phyloP scores from a whole-genome alignment of 2,888 invertebrate species.

The Beris morrisii region DNA sequence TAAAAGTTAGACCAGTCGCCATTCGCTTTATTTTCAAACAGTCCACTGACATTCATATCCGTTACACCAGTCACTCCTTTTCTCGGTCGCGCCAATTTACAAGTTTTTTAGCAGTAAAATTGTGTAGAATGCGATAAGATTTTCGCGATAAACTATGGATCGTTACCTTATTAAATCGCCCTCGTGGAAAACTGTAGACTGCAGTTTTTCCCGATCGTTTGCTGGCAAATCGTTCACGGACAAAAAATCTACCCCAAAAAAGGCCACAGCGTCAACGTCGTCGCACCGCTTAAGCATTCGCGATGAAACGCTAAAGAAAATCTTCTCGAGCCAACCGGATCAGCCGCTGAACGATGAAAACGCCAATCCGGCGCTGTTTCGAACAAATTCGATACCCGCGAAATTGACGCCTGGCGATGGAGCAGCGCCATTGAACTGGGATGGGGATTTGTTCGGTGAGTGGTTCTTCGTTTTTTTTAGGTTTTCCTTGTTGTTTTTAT shows the following conservation, averaged over 20 bases:
- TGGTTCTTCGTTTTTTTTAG: too few relatives aligned
- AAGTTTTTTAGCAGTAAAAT: too few relatives aligned
- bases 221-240: constrained; percentile 40
- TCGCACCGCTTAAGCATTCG: constrained; percentile 41
- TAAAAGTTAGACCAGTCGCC: too few relatives aligned
- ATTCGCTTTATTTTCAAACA: too few relatives aligned
- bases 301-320: constrained; percentile 41
- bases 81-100: too few relatives aligned
- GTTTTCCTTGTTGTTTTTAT: too few relatives aligned
- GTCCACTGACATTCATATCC: too few relatives aligned
- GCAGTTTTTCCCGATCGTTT: constrained; percentile 39
- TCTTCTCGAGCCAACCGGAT: constrained; percentile 41
- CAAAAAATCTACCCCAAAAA: constrained; percentile 40
- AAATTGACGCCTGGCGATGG: background rate
- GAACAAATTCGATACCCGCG: constrained; percentile 12
- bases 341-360: constrained; percentile 40
- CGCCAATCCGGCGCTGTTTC: constrained; percentile 11
- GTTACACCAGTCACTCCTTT: too few relatives aligned
- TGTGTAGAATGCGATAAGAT: too few relatives aligned
- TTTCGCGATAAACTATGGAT: constrained; percentile 43
- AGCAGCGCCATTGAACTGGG: background rate
- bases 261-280: constrained; percentile 30
- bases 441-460: background rate
- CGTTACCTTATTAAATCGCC: constrained; percentile 46
- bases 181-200: constrained; percentile 47